Evolutionary conservation across 2,888 invertebrate species (phyloP).

Genomic region (Parnassius smintheus): DNA sequence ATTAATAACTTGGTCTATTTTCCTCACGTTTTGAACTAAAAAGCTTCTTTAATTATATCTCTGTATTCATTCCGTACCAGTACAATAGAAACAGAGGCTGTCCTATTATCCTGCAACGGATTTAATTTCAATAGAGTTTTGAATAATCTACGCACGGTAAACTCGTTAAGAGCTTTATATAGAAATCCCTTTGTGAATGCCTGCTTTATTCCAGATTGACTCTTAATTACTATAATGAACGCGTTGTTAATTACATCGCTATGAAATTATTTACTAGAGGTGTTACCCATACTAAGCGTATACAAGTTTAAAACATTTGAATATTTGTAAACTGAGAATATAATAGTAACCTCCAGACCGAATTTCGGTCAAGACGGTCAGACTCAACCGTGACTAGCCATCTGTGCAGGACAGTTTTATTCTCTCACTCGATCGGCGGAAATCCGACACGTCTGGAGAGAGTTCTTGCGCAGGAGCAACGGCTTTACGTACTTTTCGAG

Average conservation of each 20-base stretch:
- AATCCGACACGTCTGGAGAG: too few relatives aligned
- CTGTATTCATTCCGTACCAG: background rate
- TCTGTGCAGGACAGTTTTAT: too few relatives aligned
- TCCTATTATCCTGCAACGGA: conserved; percentile 12
- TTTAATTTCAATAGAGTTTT: conserved; percentile 14
- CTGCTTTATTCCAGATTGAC: background rate
- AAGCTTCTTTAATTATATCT: background rate
- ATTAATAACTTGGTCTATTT: background rate
- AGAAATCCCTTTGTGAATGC: background rate
- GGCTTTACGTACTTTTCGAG: too few relatives aligned
- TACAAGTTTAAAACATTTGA: too few relatives aligned
- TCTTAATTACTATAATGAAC: background rate
- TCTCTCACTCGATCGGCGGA: too few relatives aligned
- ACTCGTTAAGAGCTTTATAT: conserved; percentile 18
- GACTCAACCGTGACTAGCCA: too few relatives aligned
- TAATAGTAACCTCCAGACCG: too few relatives aligned
- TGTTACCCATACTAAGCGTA: too few relatives aligned
- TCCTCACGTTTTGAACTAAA: background rate
- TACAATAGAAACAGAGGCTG: conserved; percentile 12
- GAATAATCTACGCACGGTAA: conserved; percentile 18
- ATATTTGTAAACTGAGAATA: too few relatives aligned
- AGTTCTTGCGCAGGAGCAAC: too few relatives aligned
- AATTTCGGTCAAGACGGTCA: too few relatives aligned
- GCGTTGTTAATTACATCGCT: background rate
- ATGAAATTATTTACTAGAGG: too few relatives aligned